These are phyloP conservation scores for Hyalella azteca DNA, from an alignment of 2,888 invertebrate genomes.

Conservation along the genomic window DNA sequence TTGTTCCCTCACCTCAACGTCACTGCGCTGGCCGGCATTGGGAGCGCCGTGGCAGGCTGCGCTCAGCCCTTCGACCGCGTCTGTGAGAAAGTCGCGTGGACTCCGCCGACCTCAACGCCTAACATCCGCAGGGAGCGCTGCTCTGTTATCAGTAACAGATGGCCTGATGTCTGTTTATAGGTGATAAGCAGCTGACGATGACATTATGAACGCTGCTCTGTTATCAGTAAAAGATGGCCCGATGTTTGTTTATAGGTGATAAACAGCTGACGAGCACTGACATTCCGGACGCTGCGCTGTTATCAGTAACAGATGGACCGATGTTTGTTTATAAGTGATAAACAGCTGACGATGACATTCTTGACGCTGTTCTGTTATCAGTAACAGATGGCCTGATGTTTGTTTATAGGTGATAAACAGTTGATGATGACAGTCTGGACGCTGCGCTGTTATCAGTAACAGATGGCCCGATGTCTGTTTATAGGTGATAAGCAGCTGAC, in stretches of 20 bases:
- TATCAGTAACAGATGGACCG: background rate
- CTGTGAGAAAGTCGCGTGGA: background rate
- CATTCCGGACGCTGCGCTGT: background rate
- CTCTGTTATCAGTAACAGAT: background rate
- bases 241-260: too few species aligned
- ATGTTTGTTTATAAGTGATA: background rate
- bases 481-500: background rate
- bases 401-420: background rate
- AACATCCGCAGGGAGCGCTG: background rate
- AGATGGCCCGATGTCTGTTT: too few species aligned
- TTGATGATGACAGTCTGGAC: background rate
- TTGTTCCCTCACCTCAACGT: conserved; percentile 11
- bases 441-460: too few species aligned
- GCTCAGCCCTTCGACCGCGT: background rate
- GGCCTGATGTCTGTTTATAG: background rate
- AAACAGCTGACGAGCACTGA: background rate
- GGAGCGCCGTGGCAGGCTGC: background rate
- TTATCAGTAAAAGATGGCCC: too few species aligned
- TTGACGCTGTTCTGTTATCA: background rate
- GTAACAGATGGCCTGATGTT: background rate
- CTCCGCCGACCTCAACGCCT: background rate
- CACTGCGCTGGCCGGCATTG: background rate
- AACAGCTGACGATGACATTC: too few species aligned
- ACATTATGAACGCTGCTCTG: background rate
- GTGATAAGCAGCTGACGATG: background rate